A percentile compares a stretch with the other conserved stretches of the same genome.
phyloP scores from a whole-genome alignment of 2,888 invertebrate species.

The Pseudanteris insignis region DNA sequence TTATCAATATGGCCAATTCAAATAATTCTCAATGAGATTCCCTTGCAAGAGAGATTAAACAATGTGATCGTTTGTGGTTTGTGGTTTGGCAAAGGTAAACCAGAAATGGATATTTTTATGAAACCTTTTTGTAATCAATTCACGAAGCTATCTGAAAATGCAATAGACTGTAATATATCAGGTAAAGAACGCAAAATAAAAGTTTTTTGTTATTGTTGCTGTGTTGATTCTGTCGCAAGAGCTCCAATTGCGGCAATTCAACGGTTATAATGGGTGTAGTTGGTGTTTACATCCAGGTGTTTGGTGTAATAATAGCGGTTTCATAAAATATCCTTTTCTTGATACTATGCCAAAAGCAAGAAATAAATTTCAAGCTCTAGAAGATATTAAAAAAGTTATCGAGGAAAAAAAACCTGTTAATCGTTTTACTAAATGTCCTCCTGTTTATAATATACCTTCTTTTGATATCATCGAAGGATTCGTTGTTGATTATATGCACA shows the following conservation, averaged over 20 bases:
- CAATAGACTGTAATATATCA: conserved; percentile 10
- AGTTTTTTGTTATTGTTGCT: conserved; percentile 5
- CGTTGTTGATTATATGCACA: too few species aligned
- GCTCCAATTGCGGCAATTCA: conserved; percentile 6
- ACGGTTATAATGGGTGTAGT: neutral
- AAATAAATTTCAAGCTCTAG: too few species aligned
- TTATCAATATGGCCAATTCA: conserved; percentile 24
- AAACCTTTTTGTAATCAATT: conserved; percentile 19
- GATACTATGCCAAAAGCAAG: too few species aligned
- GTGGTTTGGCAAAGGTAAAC: conserved; percentile 11
- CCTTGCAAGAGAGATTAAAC: conserved; percentile 9
- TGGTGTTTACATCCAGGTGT: neutral
- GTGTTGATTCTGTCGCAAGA: conserved; percentile 10
- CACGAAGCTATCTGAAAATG: conserved; percentile 5
- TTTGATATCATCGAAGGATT: too few species aligned
- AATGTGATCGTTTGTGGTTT: conserved; percentile 2
- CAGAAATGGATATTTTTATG: conserved; percentile 9
- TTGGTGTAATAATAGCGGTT: neutral
- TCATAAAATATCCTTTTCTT: neutral
- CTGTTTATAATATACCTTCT: too few species aligned
- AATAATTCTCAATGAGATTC: conserved; percentile 17
- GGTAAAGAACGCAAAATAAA: conserved; percentile 15
- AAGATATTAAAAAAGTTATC: too few species aligned
- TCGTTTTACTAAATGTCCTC: too few species aligned
- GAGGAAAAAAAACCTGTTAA: too few species aligned